Evolutionary conservation across 2,113 vertebrate species (phyloP).

Genomic region (Lanius collurio): DNA sequence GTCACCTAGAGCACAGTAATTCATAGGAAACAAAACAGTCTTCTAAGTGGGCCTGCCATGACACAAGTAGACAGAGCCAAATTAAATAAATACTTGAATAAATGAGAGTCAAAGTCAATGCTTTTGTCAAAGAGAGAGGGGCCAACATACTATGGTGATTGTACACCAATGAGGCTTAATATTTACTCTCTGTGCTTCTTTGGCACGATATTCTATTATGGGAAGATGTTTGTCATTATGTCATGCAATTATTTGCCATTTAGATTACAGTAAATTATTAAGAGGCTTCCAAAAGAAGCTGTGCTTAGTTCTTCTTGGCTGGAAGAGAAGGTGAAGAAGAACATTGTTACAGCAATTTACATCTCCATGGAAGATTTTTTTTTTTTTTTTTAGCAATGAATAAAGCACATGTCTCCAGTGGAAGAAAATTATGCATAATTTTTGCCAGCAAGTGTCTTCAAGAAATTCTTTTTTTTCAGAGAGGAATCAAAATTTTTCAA

Average conservation of each 20-base stretch:
- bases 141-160: neutral
- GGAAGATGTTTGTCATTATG: neutral
- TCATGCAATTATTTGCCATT: neutral
- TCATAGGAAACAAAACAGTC: fast-evolving
- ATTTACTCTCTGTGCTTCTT: neutral
- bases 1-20: neutral
- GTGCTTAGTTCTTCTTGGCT: neutral
- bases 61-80: neutral
- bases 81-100: neutral
- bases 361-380: neutral
- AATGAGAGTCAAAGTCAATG: neutral
- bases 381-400: neutral
- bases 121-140: neutral
- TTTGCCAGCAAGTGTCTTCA: neutral
- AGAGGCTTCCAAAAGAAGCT: neutral
- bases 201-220: neutral
- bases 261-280: neutral
- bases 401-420: neutral
- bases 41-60: neutral
- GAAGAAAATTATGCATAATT: neutral
- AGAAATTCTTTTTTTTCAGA: neutral
- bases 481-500: neutral
- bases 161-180: neutral
- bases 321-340: neutral
- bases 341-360: neutral